Conservation (phyloP, 2,113 vertebrate species). For the Bubo bubo region DNA sequence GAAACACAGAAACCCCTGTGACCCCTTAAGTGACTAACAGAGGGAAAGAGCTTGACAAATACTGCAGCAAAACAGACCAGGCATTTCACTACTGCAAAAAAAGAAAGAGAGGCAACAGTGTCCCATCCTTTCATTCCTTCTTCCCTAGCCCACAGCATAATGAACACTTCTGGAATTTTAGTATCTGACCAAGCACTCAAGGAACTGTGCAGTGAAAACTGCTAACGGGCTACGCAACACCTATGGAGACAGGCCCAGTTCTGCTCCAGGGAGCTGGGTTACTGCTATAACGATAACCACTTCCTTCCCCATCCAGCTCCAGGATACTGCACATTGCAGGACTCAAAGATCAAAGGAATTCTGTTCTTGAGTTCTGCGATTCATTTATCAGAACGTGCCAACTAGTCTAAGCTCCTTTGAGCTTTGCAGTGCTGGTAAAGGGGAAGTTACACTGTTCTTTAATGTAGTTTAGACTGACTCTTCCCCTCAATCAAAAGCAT, state of each 20-base stretch:
- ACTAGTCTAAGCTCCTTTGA: not conserved
- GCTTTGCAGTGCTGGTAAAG: not conserved
- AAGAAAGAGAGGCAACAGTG: not conserved
- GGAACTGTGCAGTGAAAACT: not conserved
- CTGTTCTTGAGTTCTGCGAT: not conserved
- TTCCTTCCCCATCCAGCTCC: not conserved
- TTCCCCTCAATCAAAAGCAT: not conserved
- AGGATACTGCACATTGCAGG: not conserved
- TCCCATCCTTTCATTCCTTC: not conserved
- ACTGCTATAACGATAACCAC: not conserved
- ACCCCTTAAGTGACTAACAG: not conserved
- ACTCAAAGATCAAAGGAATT: not conserved
- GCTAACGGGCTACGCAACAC: accelerated
- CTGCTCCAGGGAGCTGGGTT: not conserved
- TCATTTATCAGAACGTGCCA: constrained; percentile 15
- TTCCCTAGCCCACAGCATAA: not conserved
- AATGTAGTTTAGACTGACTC: not conserved
- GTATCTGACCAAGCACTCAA: not conserved
- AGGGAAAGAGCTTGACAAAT: not conserved
- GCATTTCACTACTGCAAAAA: not conserved
- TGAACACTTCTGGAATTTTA: not conserved
- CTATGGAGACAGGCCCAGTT: not conserved
- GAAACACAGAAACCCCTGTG: not conserved
- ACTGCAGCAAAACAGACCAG: not conserved
- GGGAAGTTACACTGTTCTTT: not conserved